Conservation (phyloP, 2,113 vertebrate genomes). For the Gymnogyps californianus region DNA sequence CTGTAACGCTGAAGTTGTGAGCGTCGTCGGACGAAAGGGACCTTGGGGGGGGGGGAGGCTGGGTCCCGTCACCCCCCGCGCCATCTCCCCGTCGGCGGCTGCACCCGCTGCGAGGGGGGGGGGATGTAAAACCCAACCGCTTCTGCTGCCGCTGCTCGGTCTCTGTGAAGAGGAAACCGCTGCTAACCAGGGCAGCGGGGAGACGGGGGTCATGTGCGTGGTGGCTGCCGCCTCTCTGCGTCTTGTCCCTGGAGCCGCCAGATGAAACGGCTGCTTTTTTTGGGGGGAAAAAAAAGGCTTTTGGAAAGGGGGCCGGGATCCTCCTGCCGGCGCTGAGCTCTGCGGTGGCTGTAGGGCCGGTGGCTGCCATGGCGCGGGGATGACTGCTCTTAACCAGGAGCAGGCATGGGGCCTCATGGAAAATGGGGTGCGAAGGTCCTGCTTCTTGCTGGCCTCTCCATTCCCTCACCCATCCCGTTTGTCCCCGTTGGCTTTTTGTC, state of each 20-base stretch:
- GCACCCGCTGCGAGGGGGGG: fast-evolving
- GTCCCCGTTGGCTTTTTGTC: not conserved
- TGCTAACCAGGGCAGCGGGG: fast-evolving
- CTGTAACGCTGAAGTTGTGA: fast-evolving
- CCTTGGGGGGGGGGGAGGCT: no score
- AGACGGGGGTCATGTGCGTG: fast-evolving
- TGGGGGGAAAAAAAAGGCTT: not conserved
- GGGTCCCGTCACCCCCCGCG: fast-evolving
- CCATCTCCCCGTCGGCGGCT: fast-evolving
- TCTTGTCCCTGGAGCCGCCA: not conserved
- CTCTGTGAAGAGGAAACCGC: not conserved
- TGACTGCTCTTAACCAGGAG: not conserved
- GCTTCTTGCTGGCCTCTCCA: fast-evolving
- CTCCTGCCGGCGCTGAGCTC: not conserved
- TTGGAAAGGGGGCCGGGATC: not conserved
- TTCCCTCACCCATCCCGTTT: not conserved
- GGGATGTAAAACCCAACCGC: not conserved
- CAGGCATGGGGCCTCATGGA: not conserved
- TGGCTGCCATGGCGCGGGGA: fast-evolving
- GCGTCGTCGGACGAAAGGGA: not conserved
- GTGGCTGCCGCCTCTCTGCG: fast-evolving
- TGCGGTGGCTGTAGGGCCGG: fast-evolving
- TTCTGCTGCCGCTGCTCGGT: not conserved
- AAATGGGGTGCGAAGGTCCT: fast-evolving
- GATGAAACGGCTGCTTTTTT: not conserved